Evolutionary conservation across 2,797 vertebrate species (phyloP), one percentile per base, ranked within the genome.

Genomic region (Sebastes nivosus): DNA sequence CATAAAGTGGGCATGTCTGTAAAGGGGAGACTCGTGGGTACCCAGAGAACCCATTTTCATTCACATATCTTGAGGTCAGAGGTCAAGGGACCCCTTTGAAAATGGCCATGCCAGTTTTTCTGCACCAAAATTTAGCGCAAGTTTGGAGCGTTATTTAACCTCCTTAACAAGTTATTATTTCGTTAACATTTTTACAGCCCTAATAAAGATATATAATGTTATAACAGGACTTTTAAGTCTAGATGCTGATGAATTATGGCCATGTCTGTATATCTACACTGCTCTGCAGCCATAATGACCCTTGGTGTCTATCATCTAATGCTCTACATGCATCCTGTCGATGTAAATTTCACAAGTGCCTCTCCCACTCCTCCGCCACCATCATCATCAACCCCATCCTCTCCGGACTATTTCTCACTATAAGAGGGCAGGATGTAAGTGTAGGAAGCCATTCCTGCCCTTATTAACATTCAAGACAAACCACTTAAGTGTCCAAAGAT

Each of bases 381-480:
- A 76, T 61, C 85, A 72, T 79, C 54, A 50, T 50, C 18, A 84
- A 75, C 59, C 46, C 68, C 65, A 38, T 38, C 64, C 67, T 73
- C 71, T 85, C 67, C 82, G 58, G 72, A 70, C 64, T 72, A 55
- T 67, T 85, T 73, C 72, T 81, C 80, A 58, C 71, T 22, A 63
- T 71, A 79, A 64, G 55, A 72, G 81, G 81, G 42, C 71, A 72
- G 59, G 72, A 25, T 64, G 77, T 89, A 74, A 66, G 82, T 67
- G n/a, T 72, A 79, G 73, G 79, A 86, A 68, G 54, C 65, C 46
- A 16, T 63, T 81, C 63, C 72, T 81, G 67, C 52, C 67, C 34
- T 78, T 72, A 81, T 91, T 86, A 72, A 32, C 73, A 83, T 76
- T 74, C 67, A 66, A 72, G 73, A 75, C 34, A 29, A 50, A 61